These are phyloP conservation scores for Cercocebus atys DNA, from an alignment of 2,113 vertebrate species.

Conservation along the genomic window DNA sequence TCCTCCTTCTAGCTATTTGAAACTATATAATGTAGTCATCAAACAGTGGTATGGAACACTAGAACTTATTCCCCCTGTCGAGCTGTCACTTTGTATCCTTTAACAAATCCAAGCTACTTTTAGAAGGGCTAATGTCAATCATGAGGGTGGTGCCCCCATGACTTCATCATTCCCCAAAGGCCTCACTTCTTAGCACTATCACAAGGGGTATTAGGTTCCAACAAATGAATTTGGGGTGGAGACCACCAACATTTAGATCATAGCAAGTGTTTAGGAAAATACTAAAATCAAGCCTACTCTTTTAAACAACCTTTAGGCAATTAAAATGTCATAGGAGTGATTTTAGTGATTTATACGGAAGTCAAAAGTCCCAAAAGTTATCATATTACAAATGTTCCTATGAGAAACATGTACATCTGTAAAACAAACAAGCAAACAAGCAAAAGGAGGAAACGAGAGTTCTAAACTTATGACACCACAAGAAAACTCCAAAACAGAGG, in stretches of 20 bases:
- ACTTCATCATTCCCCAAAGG: neutral
- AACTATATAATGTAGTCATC: neutral
- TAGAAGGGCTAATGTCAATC: neutral
- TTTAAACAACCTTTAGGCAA: neutral
- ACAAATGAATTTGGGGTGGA: neutral
- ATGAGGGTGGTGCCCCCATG: neutral
- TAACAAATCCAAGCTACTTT: neutral
- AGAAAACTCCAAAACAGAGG: neutral
- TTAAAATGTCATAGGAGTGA: neutral
- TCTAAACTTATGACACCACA: neutral
- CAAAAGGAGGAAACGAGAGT: neutral
- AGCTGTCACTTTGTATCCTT: neutral
- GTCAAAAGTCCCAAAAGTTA: neutral
- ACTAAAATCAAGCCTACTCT: neutral
- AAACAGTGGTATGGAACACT: neutral
- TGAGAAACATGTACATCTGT: neutral
- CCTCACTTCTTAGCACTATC: neutral
- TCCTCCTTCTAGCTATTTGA: neutral
- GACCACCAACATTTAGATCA: neutral
- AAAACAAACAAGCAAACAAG: slow-evolving; percentile 7
- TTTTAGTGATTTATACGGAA: neutral
- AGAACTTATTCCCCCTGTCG: neutral
- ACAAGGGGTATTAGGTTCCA: neutral
- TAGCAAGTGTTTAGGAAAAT: neutral
- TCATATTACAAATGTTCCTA: neutral